Evolutionary conservation across 2,797 vertebrate genomes (phyloP).

Genomic region (Acanthiza pusilla): DNA sequence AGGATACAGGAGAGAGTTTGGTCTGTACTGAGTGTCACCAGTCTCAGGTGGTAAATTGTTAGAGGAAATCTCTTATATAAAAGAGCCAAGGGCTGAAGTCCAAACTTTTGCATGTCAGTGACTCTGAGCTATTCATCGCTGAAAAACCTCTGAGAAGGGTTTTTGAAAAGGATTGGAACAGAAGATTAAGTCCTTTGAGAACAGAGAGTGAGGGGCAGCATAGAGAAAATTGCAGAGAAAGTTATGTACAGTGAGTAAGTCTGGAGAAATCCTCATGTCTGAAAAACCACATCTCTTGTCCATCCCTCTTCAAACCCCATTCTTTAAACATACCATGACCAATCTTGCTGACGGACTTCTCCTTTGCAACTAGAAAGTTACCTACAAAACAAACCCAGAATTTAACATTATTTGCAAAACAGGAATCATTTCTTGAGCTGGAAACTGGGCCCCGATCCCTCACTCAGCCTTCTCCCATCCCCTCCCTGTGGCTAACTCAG

Average conservation of each 20-base stretch:
- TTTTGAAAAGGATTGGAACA: not conserved
- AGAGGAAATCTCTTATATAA: not conserved
- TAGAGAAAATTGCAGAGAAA: not conserved
- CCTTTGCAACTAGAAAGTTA: conserved; percentile 83
- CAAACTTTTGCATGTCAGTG: not conserved
- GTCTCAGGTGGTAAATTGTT: not conserved
- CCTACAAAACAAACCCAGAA: conserved; percentile 71
- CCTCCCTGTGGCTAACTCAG: not conserved
- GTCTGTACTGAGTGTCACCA: not conserved
- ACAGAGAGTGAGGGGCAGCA: not conserved
- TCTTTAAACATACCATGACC: conserved; percentile 84
- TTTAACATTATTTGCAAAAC: not conserved
- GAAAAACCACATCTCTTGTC: not conserved
- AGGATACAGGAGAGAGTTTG: not conserved
- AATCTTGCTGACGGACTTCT: conserved; percentile 90
- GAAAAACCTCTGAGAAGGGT: not conserved
- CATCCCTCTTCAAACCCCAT: not conserved
- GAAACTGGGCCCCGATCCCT: not conserved
- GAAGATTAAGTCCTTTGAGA: not conserved
- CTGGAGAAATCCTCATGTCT: not conserved
- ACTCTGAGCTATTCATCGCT: not conserved
- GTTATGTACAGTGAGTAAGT: not conserved
- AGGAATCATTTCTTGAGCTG: not conserved
- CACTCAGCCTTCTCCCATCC: not conserved
- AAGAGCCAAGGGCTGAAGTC: conserved; percentile 22